Evolutionary conservation across 2,797 vertebrate genomes (phyloP).

Genomic region (Sebastes nivosus): DNA sequence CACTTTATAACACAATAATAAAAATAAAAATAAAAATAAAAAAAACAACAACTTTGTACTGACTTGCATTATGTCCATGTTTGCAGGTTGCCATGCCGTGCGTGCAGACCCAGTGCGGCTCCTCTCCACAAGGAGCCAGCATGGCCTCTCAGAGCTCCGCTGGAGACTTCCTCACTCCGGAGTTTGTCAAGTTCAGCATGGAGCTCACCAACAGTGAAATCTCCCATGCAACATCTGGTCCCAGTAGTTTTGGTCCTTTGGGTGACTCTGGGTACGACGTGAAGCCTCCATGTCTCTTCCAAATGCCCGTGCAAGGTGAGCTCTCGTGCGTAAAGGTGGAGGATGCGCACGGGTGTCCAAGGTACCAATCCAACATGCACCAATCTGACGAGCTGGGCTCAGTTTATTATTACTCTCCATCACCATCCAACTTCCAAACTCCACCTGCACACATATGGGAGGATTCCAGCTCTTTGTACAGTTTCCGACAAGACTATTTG

Average conservation of each 20-base stretch:
- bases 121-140: slow-evolving; percentile 96
- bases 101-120: slow-evolving; percentile 96
- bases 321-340: slow-evolving; percentile 94
- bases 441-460: slow-evolving; percentile 91
- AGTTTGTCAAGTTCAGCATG: slow-evolving; percentile 99
- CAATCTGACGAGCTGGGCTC: slow-evolving; percentile 91
- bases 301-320: slow-evolving; percentile 91
- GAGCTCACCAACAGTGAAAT: slow-evolving; percentile 98
- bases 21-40: too few species aligned
- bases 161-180: slow-evolving; percentile 95
- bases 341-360: slow-evolving; percentile 91
- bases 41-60: background rate
- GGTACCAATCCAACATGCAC: slow-evolving; percentile 85
- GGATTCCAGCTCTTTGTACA: slow-evolving; percentile 89
- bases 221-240: slow-evolving; percentile 89
- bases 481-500: slow-evolving; percentile 92
- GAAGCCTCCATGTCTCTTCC: slow-evolving; percentile 95
- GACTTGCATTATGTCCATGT: slow-evolving; percentile 62
- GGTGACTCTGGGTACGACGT: slow-evolving; percentile 93
- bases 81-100: slow-evolving; percentile 93
- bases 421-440: slow-evolving; percentile 87
- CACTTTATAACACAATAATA: too few species aligned
- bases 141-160: slow-evolving; percentile 92
- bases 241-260: slow-evolving; percentile 61
- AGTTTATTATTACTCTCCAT: slow-evolving; percentile 90